These are phyloP conservation scores for Oryzias celebensis DNA, from an alignment of 2,113 vertebrate genomes.

Conservation along the genomic window DNA sequence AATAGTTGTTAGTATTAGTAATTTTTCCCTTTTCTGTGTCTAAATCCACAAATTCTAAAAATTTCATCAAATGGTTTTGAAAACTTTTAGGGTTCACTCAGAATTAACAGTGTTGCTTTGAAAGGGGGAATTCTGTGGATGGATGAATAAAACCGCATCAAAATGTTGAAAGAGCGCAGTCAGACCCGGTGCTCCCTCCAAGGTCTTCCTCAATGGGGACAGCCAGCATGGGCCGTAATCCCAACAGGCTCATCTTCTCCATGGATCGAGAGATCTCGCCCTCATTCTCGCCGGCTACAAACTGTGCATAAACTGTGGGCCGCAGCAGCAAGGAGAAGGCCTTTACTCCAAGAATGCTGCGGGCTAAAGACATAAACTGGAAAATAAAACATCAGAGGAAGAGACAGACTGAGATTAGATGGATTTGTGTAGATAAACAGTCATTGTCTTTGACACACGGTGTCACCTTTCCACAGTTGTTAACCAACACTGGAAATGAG, in stretches of 20 bases:
- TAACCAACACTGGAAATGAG: constrained; percentile 77
- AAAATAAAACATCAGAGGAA: not conserved
- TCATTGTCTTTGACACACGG: not conserved
- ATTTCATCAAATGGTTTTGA: too few species aligned
- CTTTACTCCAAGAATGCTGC: constrained; percentile 74
- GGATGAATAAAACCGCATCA: not conserved
- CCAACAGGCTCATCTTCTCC: constrained; percentile 76
- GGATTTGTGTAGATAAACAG: not conserved
- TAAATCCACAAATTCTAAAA: too few species aligned
- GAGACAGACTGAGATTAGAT: not conserved
- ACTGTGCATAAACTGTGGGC: constrained; percentile 85
- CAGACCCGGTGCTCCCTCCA: constrained; percentile 75
- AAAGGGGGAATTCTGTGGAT: too few species aligned
- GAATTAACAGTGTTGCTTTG: too few species aligned
- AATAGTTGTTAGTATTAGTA: too few species aligned
- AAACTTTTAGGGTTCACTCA: too few species aligned
- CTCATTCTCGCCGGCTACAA: constrained; percentile 85
- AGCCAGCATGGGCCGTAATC: constrained; percentile 85
- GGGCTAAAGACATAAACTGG: constrained; percentile 79
- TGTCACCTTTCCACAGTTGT: constrained; percentile 78
- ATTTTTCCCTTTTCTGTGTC: too few species aligned
- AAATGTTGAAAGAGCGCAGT: not conserved
- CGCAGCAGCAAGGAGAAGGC: constrained; percentile 74
- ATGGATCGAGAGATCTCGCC: constrained; percentile 79
- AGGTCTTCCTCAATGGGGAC: constrained; percentile 89